Percentiles rank a stretch among this genome's conserved stretches.
These are phyloP conservation scores for Hypocryptadius cinnamomeus DNA, from an alignment of 2,113 vertebrate genomes.

Conservation along the genomic window DNA sequence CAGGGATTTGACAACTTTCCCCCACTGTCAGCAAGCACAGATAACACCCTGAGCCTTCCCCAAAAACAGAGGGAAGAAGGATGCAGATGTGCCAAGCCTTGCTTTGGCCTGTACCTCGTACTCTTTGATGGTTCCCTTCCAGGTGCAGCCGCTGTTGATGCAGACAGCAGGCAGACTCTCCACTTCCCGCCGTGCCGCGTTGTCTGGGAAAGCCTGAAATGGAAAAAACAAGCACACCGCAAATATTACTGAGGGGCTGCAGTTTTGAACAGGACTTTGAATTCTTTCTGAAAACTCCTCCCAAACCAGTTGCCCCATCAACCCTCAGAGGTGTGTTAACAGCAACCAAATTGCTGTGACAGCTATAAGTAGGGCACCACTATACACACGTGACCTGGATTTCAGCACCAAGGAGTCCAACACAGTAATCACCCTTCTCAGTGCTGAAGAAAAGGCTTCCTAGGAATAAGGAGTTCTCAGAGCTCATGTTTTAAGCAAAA, in stretches of 20 bases:
- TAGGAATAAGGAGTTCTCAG: background rate
- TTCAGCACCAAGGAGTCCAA: background rate
- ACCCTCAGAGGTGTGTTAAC: background rate
- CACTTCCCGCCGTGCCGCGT: slow-evolving; percentile 88
- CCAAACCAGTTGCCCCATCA: background rate
- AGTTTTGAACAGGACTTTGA: background rate
- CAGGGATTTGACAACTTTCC: background rate
- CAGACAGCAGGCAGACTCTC: slow-evolving; percentile 86
- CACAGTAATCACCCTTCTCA: background rate
- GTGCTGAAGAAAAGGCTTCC: background rate
- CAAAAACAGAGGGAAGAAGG: background rate
- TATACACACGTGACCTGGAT: background rate
- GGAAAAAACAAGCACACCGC: background rate
- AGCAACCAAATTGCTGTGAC: background rate
- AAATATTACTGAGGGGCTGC: background rate
- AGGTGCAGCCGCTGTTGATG: slow-evolving; percentile 77
- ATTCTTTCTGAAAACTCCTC: background rate
- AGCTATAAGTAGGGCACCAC: background rate
- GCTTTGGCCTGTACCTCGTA: slow-evolving; percentile 77
- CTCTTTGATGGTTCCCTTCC: slow-evolving; percentile 89
- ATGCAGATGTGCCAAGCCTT: background rate
- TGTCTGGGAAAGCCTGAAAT: slow-evolving; percentile 87
- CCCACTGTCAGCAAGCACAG: background rate
- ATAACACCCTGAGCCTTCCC: background rate
- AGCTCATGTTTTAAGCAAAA: background rate